Percentiles rank a stretch among this genome's conserved stretches.
These are phyloP conservation scores for Euplagia quadripunctaria DNA, from an alignment of 2,888 invertebrate genomes.

Conservation along the genomic window DNA sequence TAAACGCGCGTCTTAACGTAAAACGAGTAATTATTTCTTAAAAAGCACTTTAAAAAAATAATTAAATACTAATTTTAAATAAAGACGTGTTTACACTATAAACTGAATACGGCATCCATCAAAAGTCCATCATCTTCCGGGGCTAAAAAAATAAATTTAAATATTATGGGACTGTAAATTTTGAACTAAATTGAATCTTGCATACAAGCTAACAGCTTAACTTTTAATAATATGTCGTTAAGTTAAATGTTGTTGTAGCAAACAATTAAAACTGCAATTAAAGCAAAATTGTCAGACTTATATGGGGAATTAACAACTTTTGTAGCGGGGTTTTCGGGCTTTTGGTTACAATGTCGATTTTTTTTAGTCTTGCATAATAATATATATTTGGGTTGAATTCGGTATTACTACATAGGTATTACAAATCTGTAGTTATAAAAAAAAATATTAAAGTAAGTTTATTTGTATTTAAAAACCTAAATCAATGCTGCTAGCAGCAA, in stretches of 20 bases:
- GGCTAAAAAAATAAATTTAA: too few relatives aligned
- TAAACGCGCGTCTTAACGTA: background rate
- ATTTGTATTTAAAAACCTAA: too few relatives aligned
- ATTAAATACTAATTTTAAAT: background rate
- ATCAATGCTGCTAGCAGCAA: too few relatives aligned
- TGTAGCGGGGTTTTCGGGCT: background rate
- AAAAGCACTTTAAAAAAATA: background rate
- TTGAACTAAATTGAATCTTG: background rate
- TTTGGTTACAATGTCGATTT: background rate
- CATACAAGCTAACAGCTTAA: background rate
- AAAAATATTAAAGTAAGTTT: too few relatives aligned
- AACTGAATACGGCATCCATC: background rate
- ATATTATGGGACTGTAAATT: background rate
- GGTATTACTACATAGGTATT: too few relatives aligned
- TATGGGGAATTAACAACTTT: background rate
- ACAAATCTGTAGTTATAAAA: too few relatives aligned
- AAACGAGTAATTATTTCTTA: constrained; percentile 3
- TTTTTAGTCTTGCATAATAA: too few relatives aligned
- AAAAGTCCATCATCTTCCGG: too few relatives aligned
- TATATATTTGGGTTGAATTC: too few relatives aligned
- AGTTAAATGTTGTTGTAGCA: background rate
- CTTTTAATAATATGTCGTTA: background rate
- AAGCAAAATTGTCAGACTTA: background rate
- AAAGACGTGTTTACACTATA: background rate
- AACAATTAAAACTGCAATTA: background rate